Conservation (phyloP, 2,888 invertebrate genomes). For the Pristionchus maxplancki region DNA sequence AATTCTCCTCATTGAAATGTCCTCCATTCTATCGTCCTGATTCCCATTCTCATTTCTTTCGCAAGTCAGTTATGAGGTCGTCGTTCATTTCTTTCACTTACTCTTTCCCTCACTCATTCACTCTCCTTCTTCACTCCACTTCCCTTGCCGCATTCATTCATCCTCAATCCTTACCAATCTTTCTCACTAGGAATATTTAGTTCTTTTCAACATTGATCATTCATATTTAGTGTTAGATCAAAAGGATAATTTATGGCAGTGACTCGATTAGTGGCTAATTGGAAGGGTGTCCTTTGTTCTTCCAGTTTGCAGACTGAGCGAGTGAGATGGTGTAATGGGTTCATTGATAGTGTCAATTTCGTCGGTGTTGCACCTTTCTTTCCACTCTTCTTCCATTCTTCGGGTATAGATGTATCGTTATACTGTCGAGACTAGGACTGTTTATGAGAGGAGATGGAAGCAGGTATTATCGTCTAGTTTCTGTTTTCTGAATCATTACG, state of each 20-base stretch:
- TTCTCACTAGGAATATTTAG: neutral
- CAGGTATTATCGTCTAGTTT: neutral
- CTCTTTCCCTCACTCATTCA: neutral
- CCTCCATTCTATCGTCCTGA: neutral
- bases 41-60: slow-evolving; percentile 1
- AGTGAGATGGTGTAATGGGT: neutral
- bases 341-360: neutral
- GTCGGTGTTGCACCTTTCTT: neutral
- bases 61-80: slow-evolving; percentile 2
- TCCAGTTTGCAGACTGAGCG: neutral
- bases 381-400: neutral
- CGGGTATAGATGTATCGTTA: neutral
- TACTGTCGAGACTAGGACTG: neutral
- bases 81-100: neutral
- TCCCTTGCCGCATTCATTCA: neutral
- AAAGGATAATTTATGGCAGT: neutral
- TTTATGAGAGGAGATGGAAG: slow-evolving; percentile 9
- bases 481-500: neutral
- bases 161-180: neutral
- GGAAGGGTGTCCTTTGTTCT: neutral
- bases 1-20: neutral
- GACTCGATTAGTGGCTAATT: slow-evolving; percentile 17
- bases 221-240: neutral
- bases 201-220: neutral
- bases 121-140: neutral